Evolutionary conservation across 2,113 vertebrate genomes (phyloP), one percentile per base, ranked within the genome.

Genomic region (Sylvia atricapilla): DNA sequence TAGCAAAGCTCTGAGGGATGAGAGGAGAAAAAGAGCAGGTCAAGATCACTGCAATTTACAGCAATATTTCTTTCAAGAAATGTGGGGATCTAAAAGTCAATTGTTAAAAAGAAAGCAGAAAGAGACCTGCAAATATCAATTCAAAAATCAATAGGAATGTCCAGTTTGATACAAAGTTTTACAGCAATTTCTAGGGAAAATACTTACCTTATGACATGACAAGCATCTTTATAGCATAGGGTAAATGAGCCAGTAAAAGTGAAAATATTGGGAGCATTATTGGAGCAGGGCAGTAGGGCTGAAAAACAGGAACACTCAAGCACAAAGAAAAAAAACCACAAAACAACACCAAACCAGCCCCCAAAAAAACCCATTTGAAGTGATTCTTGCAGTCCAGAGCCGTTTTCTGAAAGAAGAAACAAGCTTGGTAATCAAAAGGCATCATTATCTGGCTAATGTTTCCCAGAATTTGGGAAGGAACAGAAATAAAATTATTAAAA

Each of bases 131-230:
- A 89, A 94, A 95, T 96, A 92, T 68, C 46, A 93, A 94, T 90
- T 96, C 90, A 81, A 53, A 93, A 96, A 97, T 96, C 96, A 87
- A 96, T 97, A 94, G 62, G 89, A 95, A 73, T 75, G 73, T 86
- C 86, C 60, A 50, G 31, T 64, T 75, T 86, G 72, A 74, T 60
- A 50, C 2, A 1, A 92, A 75, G 17, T 78, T 77, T 67, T 95
- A 19, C 33, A 84, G 64, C 72, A 88, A 72, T 88, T 94, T 92
- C 93, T 84, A 89, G 53, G 90, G 80, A 84, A 92, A 96, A 96
- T 95, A 68, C 56, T 97, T 96, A 84, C 69, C 76, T 88, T 81
- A 67, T 82, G 94, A 82, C 80, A 95, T 53, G 86, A 90, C 68
- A 87, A 86, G 85, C 37, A 75, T 88, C 88, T 94, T 93, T 93